These are phyloP conservation scores for Xylocopa sonorina DNA, from an alignment of 1,140 invertebrate genomes.

Conservation along the genomic window DNA sequence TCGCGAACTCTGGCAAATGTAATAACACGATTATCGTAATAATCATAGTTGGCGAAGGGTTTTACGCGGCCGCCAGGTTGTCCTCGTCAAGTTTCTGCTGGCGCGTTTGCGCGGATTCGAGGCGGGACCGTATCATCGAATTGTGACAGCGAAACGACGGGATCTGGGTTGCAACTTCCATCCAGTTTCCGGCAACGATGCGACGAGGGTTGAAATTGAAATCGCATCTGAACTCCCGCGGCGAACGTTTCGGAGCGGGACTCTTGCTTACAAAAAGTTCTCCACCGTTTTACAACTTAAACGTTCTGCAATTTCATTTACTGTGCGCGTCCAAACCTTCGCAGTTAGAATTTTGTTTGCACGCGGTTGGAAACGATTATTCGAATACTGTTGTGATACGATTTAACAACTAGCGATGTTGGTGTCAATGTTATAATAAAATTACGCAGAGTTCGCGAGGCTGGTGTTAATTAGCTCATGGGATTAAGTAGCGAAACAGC, in stretches of 20 bases:
- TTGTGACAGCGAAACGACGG: constrained; percentile 1
- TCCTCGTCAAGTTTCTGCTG: constrained; percentile 8
- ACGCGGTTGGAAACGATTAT: too few relatives aligned
- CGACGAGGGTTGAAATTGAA: constrained; percentile 6
- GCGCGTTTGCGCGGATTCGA: background rate
- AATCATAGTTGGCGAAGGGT: background rate
- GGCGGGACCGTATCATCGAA: constrained; percentile 8
- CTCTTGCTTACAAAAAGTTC: background rate
- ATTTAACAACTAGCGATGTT: too few relatives aligned
- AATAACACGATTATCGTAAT: constrained; percentile 29
- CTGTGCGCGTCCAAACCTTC: too few relatives aligned
- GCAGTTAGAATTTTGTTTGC: too few relatives aligned
- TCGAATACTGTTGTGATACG: too few relatives aligned
- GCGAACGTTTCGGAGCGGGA: background rate
- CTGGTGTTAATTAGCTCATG: too few relatives aligned
- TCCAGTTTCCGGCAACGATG: background rate
- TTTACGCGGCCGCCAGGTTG: background rate
- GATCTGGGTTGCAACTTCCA: constrained; percentile 1
- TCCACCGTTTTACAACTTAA: background rate
- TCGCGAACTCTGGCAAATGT: background rate
- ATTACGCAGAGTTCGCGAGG: too few relatives aligned
- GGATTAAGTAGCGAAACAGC: too few relatives aligned
- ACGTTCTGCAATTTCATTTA: too few relatives aligned
- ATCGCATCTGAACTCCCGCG: background rate
- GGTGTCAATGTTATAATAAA: too few relatives aligned